Evolutionary conservation across 2,888 invertebrate species (phyloP).

Genomic region (Epistrophe grossulariae): DNA sequence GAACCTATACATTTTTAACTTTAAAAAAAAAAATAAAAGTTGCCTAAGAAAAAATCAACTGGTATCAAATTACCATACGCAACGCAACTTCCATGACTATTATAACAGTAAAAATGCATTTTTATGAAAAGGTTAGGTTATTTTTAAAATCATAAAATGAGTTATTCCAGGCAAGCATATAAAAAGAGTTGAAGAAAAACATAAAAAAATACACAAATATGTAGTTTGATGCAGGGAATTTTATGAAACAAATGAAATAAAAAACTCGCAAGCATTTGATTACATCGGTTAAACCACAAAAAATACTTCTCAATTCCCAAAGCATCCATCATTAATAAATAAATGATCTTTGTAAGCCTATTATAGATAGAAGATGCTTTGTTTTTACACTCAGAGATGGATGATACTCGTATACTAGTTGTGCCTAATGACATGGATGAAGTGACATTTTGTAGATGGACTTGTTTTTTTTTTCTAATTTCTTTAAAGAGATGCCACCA

Average conservation of each 20-base stretch:
- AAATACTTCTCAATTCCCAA: constrained; percentile 56
- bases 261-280: constrained; percentile 49
- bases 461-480: neutral
- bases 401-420: constrained; percentile 31
- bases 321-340: constrained; percentile 48
- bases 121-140: constrained; percentile 42
- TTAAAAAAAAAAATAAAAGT: no score
- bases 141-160: constrained; percentile 36
- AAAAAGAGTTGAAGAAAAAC: constrained; percentile 23
- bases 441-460: constrained; percentile 66
- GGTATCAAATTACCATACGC: neutral
- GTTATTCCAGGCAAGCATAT: constrained; percentile 61
- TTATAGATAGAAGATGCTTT: neutral
- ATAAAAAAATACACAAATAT: constrained; percentile 24
- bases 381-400: neutral
- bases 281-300: constrained; percentile 66
- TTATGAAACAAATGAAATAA: neutral
- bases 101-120: constrained; percentile 15
- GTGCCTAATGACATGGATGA: constrained; percentile 72
- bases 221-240: neutral
- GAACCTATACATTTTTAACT: no score
- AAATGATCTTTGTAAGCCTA: neutral
- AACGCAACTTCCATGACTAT: neutral
- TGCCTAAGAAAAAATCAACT: no score
- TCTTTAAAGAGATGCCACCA: constrained; percentile 41